Percentiles rank a stretch among this genome's conserved stretches.
phyloP scores from a whole-genome alignment of 2,888 invertebrate species.

The Pyrochroa serraticornis region DNA sequence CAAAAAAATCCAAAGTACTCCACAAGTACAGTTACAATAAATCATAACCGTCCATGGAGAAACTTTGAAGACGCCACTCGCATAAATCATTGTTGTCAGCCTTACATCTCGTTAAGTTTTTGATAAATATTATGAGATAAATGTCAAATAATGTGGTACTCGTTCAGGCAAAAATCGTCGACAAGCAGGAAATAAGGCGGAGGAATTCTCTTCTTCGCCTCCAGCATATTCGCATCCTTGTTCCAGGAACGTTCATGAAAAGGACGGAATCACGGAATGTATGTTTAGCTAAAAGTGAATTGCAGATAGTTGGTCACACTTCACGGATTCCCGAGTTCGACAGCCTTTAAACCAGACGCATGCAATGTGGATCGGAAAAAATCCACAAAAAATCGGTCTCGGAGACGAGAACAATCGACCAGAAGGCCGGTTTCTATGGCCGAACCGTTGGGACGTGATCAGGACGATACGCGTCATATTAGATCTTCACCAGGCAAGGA shows the following conservation, averaged over 20 bases:
- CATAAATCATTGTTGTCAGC: slow-evolving; percentile 3
- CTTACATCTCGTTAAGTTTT: neutral
- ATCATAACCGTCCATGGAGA: neutral
- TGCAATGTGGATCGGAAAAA: slow-evolving; percentile 26
- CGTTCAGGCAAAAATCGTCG: slow-evolving; percentile 5
- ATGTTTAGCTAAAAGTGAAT: slow-evolving; percentile 32
- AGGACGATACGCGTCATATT: neutral
- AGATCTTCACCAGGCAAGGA: neutral
- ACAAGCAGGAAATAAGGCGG: slow-evolving; percentile 21
- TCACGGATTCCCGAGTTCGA: slow-evolving; percentile 41
- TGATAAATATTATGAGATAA: neutral
- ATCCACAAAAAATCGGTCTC: slow-evolving; percentile 14
- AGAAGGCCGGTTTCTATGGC: too few species aligned
- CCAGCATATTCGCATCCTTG: slow-evolving; percentile 19
- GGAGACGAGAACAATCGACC: neutral
- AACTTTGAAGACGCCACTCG: neutral
- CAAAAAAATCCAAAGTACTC: neutral
- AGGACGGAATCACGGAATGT: slow-evolving; percentile 25
- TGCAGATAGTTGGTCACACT: slow-evolving; percentile 41
- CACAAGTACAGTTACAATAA: neutral
- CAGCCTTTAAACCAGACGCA: slow-evolving; percentile 36
- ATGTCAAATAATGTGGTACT: neutral
- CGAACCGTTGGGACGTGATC: too few species aligned
- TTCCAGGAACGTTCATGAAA: slow-evolving; percentile 21
- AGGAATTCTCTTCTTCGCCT: slow-evolving; percentile 14